phyloP scores from a whole-genome alignment of 2,888 invertebrate genomes.

The Punctoribates punctum region DNA sequence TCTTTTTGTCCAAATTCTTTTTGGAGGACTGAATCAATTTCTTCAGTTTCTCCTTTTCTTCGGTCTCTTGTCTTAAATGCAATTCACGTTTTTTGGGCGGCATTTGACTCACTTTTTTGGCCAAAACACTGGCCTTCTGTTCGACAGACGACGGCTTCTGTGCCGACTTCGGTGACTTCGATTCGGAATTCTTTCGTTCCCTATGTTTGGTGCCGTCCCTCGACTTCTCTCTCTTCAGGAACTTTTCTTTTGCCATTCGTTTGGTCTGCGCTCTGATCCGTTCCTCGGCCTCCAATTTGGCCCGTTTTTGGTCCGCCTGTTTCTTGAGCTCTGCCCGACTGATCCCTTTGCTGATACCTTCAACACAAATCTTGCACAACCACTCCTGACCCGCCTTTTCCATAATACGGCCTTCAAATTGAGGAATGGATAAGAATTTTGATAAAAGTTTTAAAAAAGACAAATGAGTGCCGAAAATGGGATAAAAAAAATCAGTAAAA shows the following conservation, averaged over 20 bases:
- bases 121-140: too few relatives aligned
- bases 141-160: not conserved
- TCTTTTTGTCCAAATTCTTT: constrained; percentile 40
- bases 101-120: not conserved
- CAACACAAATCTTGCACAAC: constrained; percentile 17
- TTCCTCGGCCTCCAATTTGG: constrained; percentile 33
- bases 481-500: not conserved
- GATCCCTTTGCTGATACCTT: constrained; percentile 12
- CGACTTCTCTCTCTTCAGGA: constrained; percentile 11
- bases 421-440: not conserved
- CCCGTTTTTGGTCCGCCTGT: constrained; percentile 18
- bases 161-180: not conserved
- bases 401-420: constrained; percentile 21
- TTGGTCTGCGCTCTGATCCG: constrained; percentile 13
- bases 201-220: not conserved
- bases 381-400: constrained; percentile 37
- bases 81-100: constrained; percentile 27
- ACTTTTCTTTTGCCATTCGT: constrained; percentile 14
- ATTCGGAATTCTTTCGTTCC: not conserved
- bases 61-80: not conserved
- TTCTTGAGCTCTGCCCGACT: constrained; percentile 31
- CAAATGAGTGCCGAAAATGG: too few relatives aligned
- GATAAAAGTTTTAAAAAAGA: too few relatives aligned
- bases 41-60: constrained; percentile 37
- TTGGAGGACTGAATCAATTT: constrained; percentile 43